Evolutionary conservation across 2,113 vertebrate genomes (phyloP), one percentile per base, ranked within the genome.

Genomic region (Oryzias woworae): DNA sequence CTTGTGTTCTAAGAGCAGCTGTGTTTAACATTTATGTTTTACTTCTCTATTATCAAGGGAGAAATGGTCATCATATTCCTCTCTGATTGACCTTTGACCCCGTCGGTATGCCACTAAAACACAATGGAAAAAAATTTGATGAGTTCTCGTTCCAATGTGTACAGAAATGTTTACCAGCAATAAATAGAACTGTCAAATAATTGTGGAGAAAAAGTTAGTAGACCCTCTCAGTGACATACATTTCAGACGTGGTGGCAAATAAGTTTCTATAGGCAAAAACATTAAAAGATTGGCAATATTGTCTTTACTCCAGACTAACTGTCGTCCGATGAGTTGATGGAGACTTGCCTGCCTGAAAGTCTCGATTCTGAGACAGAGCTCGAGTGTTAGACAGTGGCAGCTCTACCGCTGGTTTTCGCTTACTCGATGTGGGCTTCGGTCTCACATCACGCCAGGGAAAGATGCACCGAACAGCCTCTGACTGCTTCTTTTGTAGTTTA

Each of bases 41-140:
- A 90, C 91, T 75, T 81, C 72, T 79, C 87, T 87, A 74, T 69
- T 26, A 52, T 78, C 73, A 53, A 46, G 14, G 14, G n/a, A 0
- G 18, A 85, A 85, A 1, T 7, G 62, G 0, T 87, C 67, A n/a
- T 90, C 88, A 60, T 89, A 91, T 1, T 22, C 16, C 0, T 75
- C 78, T 74, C 82, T 66, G 50, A 88, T 66, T 4, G 74, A 44
- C 18, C 28, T 68, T 56, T 53, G 73, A n/a, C 58, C 54, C 7
- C 47, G 69, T 18, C 24, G 49, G 65, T 64, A 85, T 4, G 84
- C 62, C 87, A 90, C 82, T 87, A n/a, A 16, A 53, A 65, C 55
- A 51, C 1, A 22, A 48, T 16, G 53, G 13, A 53, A 12, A 63
- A 14, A 6, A 3, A 53, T 50, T 7, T 2, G 1, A 15, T 47